These are phyloP conservation scores for Zaprionus inermis DNA, from an alignment of 1,140 invertebrate species.

Conservation along the genomic window DNA sequence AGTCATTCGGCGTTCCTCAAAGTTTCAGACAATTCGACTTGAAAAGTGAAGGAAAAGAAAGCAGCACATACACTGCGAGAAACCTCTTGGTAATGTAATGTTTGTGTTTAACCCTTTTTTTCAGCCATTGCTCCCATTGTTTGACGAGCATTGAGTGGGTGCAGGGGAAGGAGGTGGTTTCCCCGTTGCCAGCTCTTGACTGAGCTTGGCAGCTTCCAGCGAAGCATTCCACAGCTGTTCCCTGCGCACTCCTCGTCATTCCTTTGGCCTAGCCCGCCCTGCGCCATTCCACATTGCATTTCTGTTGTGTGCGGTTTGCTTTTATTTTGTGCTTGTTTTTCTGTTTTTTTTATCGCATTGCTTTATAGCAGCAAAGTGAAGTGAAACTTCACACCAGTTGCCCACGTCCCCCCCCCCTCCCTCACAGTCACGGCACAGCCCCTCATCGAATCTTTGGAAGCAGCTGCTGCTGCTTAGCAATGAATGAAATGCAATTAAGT, in stretches of 20 bases:
- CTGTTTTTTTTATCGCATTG: neutral
- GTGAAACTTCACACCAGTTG: slow-evolving; percentile 78
- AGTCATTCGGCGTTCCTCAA: slow-evolving; percentile 15
- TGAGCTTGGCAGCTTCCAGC: slow-evolving; percentile 48
- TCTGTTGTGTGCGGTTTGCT: slow-evolving; percentile 23
- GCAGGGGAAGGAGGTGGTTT: slow-evolving; percentile 1
- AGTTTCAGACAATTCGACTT: slow-evolving; percentile 13
- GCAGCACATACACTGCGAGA: slow-evolving; percentile 1
- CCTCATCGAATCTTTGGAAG: neutral
- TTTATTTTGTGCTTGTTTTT: neutral
- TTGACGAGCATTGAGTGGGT: slow-evolving; percentile 14
- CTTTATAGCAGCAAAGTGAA: slow-evolving; percentile 61
- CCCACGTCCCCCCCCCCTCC: neutral
- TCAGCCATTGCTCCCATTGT: slow-evolving; percentile 69
- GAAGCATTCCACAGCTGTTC: neutral
- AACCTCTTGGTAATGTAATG: slow-evolving; percentile 33
- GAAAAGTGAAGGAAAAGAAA: slow-evolving; percentile 14
- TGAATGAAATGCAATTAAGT: slow-evolving; percentile 82
- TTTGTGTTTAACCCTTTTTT: slow-evolving; percentile 64
- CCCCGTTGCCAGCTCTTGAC: slow-evolving; percentile 17
- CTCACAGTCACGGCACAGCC: neutral
- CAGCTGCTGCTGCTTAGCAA: slow-evolving; percentile 62
- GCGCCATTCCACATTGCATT: slow-evolving; percentile 47
- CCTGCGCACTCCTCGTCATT: slow-evolving; percentile 6
- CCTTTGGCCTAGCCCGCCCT: slow-evolving; percentile 18